Percentiles rank a stretch among this genome's conserved stretches.
Conservation (phyloP, 1,140 invertebrate genomes). For the Gonatopus flavifemur region DNA sequence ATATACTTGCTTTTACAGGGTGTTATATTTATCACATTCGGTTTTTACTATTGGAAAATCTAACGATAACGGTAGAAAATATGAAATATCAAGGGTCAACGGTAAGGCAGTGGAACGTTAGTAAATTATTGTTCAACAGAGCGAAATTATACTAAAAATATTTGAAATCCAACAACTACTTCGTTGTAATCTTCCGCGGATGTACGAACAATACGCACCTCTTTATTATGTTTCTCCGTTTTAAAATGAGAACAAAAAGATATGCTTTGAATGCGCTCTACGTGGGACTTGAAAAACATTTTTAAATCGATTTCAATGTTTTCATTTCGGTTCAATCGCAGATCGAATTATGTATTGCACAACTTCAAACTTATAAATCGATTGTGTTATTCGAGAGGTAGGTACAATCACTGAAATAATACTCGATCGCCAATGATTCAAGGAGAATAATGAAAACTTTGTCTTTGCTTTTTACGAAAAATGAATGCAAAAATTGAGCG, state of each 20-base stretch:
- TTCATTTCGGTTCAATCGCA: neutral
- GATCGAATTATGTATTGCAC: too few species aligned
- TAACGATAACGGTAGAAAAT: too few species aligned
- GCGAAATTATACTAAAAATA: constrained; percentile 16
- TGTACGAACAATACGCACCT: too few species aligned
- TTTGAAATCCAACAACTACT: constrained; percentile 14
- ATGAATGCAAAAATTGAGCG: constrained; percentile 79
- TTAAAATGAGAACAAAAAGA: constrained; percentile 11
- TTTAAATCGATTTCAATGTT: neutral
- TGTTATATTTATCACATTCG: too few species aligned
- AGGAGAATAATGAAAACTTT: constrained; percentile 45
- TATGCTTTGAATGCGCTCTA: constrained; percentile 1
- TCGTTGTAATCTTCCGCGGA: constrained; percentile 28
- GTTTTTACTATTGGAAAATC: too few species aligned
- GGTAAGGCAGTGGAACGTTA: constrained; percentile 32
- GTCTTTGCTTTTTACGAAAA: constrained; percentile 65
- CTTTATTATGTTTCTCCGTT: constrained; percentile 4
- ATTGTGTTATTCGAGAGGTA: constrained; percentile 30
- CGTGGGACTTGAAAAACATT: too few species aligned
- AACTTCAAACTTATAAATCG: too few species aligned
- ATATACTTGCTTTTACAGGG: too few species aligned
- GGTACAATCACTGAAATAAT: constrained; percentile 1
- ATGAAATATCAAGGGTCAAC: too few species aligned
- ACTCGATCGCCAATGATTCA: too few species aligned
- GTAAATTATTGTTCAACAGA: constrained; percentile 17